Evolutionary conservation across 2,113 vertebrate genomes (phyloP), one percentile per base, ranked within the genome.

Genomic region (Caloenas nicobarica): DNA sequence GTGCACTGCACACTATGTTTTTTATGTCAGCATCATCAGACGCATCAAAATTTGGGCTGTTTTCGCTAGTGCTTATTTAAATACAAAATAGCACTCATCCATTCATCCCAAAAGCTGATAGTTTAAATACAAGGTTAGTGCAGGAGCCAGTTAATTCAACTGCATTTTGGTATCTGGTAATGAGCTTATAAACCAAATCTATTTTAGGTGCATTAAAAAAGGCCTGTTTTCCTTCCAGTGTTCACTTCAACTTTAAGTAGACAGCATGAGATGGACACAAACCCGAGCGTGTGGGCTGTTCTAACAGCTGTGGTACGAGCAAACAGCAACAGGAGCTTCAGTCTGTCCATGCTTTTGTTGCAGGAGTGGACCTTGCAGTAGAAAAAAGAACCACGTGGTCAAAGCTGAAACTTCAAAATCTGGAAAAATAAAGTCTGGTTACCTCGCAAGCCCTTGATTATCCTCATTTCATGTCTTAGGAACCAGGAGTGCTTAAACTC

Each of bases 1-100:
- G 33, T 13, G 33, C 12, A 64, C 65, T 60, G 8, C 0, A 1
- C 36, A 11, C 36, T 56, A 0, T 28, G 51, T 5, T 72, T 72
- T 82, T 82, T 57, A 36, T 25, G 29, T 26, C 44, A 21, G 6
- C 53, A 17, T 36, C 44, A 11, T 77, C 70, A 85, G 48, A 76
- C 6, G 10, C 36, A 24, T 68, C 38, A 48, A 56, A 79, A 94
- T 9, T 4, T 16, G 19, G 34, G 66, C 10, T 2, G 5, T 38
- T 93, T 60, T 68, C 12, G 31, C 12, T 17, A 40, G 19, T 10
- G 26, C n/a, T 38, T 60, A 26, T 56, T 38, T 68, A 74, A 68
- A 25, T 60, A 6, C 1, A 61, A 62, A 82, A 21, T 7, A 24
- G 8, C 11, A 36, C 23, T 76, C 0, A 0, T 18, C 36, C 4